phyloP scores from a whole-genome alignment of 2,888 invertebrate species.

The Cephus sareptanus region DNA sequence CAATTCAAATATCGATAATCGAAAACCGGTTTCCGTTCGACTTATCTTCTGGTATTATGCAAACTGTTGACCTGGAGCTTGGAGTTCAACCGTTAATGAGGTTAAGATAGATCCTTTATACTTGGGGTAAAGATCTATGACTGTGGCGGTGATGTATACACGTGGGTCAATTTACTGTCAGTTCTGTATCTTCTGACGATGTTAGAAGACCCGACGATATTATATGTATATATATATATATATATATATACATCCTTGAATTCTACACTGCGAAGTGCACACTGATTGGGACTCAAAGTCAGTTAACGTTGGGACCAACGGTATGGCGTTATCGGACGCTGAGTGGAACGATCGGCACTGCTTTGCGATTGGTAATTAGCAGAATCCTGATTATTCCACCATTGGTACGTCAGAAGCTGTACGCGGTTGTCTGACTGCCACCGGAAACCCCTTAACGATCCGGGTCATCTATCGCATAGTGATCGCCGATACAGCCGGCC shows the following conservation, averaged over 20 bases:
- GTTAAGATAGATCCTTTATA: not conserved
- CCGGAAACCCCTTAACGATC: conserved; percentile 51
- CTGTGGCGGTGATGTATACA: not conserved
- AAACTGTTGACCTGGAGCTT: not conserved
- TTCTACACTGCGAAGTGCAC: not conserved
- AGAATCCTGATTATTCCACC: not conserved
- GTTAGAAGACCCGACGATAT: no score
- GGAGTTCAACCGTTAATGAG: not conserved
- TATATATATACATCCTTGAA: not conserved
- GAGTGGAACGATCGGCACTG: not conserved
- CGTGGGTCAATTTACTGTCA: not conserved
- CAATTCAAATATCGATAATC: not conserved
- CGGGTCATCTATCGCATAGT: conserved; percentile 46
- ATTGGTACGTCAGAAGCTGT: not conserved
- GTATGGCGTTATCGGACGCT: not conserved
- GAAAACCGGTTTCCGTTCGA: not conserved
- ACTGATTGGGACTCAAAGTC: not conserved
- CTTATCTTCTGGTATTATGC: not conserved
- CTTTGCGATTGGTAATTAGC: not conserved
- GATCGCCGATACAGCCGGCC: conserved; percentile 35
- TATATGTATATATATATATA: no score
- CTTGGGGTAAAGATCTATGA: not conserved
- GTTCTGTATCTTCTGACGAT: not conserved
- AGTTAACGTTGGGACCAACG: not conserved
- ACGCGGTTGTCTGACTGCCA: conserved; percentile 11